Evolutionary conservation across 2,797 vertebrate genomes (phyloP).

Genomic region (Sandelia bainsii): DNA sequence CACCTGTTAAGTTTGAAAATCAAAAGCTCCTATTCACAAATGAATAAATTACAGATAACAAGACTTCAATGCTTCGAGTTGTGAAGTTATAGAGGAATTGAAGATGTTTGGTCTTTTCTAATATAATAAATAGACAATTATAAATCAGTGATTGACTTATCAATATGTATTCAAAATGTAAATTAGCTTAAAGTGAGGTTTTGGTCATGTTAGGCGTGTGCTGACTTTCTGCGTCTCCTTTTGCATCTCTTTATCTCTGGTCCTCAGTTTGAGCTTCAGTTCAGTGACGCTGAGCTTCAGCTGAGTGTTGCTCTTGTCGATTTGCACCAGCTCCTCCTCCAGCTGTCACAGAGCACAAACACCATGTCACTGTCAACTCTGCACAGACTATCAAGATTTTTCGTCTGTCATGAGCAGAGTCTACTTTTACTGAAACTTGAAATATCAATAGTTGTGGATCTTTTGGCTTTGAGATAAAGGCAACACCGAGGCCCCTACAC

Average conservation of each 20-base stretch:
- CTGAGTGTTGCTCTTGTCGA: constrained; percentile 86
- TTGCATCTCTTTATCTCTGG: constrained; percentile 84
- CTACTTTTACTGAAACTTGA: background rate
- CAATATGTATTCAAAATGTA: no score
- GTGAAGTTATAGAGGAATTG: background rate
- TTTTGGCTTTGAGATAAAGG: background rate
- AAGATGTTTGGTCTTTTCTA: background rate
- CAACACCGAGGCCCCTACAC: constrained; percentile 11
- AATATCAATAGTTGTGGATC: background rate
- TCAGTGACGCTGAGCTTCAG: constrained; percentile 87
- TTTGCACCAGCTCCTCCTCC: constrained; percentile 87
- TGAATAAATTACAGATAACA: no score
- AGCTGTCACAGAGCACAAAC: constrained; percentile 82
- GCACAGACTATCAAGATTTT: background rate
- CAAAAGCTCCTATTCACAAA: no score
- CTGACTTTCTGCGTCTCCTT: constrained; percentile 89
- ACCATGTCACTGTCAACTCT: background rate
- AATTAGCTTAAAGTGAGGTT: no score
- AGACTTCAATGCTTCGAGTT: no score
- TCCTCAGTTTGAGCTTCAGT: constrained; percentile 88
- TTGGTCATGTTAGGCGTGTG: background rate
- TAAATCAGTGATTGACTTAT: no score
- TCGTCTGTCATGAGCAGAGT: background rate
- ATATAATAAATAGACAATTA: no score
- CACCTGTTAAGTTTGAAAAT: constrained; percentile 74